phyloP scores from a whole-genome alignment of 2,888 invertebrate genomes.

The Phengaris arion region DNA sequence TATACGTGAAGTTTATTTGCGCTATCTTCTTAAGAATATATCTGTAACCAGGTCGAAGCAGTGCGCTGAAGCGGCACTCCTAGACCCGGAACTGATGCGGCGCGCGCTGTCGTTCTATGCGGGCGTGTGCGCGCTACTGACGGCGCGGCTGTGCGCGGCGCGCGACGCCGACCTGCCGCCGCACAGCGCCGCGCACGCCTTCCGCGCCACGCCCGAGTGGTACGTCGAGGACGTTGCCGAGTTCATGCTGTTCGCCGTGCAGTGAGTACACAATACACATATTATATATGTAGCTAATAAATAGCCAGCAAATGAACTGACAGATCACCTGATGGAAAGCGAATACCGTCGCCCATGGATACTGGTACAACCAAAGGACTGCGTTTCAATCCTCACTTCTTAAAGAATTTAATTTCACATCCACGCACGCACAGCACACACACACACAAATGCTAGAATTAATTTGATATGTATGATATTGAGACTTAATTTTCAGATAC shows the following conservation, averaged over 20 bases:
- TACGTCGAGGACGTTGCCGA: conserved; percentile 98
- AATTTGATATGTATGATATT: background rate
- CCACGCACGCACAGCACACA: background rate
- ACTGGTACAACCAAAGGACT: too few species aligned
- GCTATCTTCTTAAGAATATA: conserved; percentile 30
- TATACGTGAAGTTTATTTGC: background rate
- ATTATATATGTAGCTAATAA: too few species aligned
- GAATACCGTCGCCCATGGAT: too few species aligned
- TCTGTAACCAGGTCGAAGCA: conserved; percentile 85
- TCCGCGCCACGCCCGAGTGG: conserved; percentile 97
- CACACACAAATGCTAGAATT: background rate
- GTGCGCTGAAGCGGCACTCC: conserved; percentile 93
- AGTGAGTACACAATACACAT: conserved; percentile 81
- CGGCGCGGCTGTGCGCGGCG: conserved; percentile 82
- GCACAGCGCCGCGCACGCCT: conserved; percentile 77
- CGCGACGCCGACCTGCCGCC: conserved; percentile 78
- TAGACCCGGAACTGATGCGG: conserved; percentile 90
- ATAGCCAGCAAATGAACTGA: too few species aligned
- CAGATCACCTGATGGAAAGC: too few species aligned
- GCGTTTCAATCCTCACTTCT: too few species aligned
- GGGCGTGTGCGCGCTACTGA: conserved; percentile 89
- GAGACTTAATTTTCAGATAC: conserved; percentile 77
- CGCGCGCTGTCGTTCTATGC: conserved; percentile 93
- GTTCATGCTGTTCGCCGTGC: conserved; percentile 94
- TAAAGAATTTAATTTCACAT: too few species aligned